Evolutionary conservation across 1,140 invertebrate genomes (phyloP).

Genomic region (Drosophila mauritiana): DNA sequence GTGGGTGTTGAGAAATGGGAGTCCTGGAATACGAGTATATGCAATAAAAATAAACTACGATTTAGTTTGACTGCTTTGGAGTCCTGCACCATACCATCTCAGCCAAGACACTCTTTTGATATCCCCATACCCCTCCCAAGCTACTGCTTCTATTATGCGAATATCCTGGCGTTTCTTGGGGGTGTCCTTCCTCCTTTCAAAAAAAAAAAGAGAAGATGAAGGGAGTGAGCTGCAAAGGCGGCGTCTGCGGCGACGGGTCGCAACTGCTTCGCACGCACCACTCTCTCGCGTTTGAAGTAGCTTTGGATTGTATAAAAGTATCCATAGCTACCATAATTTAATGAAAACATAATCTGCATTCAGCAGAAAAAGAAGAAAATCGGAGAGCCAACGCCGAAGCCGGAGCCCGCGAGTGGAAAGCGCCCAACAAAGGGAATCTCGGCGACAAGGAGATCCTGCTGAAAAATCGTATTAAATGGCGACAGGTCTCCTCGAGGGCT

Average conservation of each 20-base stretch:
- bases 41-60: constrained; percentile 81
- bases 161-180: constrained; percentile 36
- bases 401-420: constrained; percentile 36
- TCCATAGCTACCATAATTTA: constrained; percentile 83
- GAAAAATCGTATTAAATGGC: constrained; percentile 64
- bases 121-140: not conserved
- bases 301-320: constrained; percentile 83
- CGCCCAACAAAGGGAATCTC: constrained; percentile 1
- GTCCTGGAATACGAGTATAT: constrained; percentile 55
- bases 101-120: not conserved
- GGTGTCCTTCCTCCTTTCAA: constrained; percentile 1
- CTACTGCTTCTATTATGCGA: constrained; percentile 69
- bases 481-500: constrained; percentile 37
- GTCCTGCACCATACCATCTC: not conserved
- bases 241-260: constrained; percentile 38
- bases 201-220: not conserved
- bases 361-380: constrained; percentile 48
- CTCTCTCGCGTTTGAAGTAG: constrained; percentile 74
- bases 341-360: constrained; percentile 82
- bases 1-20: constrained; percentile 2
- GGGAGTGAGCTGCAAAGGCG: constrained; percentile 13
- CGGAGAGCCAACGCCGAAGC: constrained; percentile 38
- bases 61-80: constrained; percentile 57
- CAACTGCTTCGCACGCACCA: constrained; percentile 57
- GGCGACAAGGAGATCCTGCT: constrained; percentile 4